Conservation (phyloP, 2,888 invertebrate genomes). For the Zygogramma bicolorata region DNA sequence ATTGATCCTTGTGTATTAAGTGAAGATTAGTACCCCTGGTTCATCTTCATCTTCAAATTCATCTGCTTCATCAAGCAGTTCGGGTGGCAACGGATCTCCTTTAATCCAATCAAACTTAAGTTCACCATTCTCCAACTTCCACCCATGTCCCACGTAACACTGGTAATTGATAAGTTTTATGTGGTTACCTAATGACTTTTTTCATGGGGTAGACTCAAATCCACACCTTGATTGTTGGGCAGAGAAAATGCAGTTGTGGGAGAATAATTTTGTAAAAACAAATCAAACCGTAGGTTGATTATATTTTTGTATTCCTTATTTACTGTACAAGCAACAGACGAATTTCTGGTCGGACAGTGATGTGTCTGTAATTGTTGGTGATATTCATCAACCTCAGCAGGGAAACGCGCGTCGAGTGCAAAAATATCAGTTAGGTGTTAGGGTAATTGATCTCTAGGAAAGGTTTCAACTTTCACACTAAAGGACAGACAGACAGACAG, state of each 20-base stretch:
- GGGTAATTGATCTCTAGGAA: too few species aligned
- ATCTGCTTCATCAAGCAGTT: constrained; percentile 13
- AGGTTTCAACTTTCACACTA: too few species aligned
- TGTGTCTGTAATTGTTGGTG: constrained; percentile 1
- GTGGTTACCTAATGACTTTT: not conserved
- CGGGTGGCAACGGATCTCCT: constrained; percentile 12
- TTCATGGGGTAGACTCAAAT: not conserved
- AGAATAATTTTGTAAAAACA: constrained; percentile 4
- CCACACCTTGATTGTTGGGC: constrained; percentile 11
- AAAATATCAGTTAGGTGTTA: too few species aligned
- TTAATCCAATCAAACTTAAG: constrained; percentile 11
- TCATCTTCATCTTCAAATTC: constrained; percentile 13
- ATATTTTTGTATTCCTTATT: constrained; percentile 7
- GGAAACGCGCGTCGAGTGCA: too few species aligned
- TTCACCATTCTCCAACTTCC: constrained; percentile 7
- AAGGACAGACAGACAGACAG: too few species aligned
- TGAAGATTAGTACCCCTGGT: not conserved
- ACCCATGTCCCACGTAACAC: not conserved
- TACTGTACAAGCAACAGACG: not conserved
- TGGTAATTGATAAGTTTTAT: constrained; percentile 7
- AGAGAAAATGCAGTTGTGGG: constrained; percentile 12
- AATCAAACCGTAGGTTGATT: constrained; percentile 1
- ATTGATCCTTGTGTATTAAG: not conserved
- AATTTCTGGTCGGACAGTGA: not conserved
- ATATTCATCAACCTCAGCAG: too few species aligned